Percentiles rank a stretch among this genome's conserved stretches.
phyloP scores from a whole-genome alignment of 2,888 invertebrate species.

The Drosophila cracens region DNA sequence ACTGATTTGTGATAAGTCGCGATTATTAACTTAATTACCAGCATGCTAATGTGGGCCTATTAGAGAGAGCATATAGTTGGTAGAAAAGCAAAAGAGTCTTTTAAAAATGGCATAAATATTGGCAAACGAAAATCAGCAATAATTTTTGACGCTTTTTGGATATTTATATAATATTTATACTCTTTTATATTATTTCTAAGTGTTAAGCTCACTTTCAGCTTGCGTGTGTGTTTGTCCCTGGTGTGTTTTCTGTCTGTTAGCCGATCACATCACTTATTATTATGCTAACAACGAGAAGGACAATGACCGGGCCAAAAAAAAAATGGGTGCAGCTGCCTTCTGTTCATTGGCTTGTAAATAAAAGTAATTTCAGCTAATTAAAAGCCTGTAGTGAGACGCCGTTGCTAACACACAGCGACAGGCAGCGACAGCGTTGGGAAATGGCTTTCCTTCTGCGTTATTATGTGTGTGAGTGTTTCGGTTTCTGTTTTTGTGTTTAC shows the following conservation, averaged over 20 bases:
- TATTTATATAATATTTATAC: background rate
- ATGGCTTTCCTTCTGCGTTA: background rate
- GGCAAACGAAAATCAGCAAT: background rate
- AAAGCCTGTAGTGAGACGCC: constrained; percentile 48
- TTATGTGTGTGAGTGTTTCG: background rate
- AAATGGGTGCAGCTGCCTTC: constrained; percentile 38
- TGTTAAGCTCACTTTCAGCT: background rate
- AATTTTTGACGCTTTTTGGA: fast-evolving
- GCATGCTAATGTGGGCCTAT: background rate
- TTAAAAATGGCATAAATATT: background rate
- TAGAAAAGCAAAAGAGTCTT: background rate
- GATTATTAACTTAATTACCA: constrained; percentile 34
- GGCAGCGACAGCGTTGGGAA: constrained; percentile 11
- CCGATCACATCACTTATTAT: constrained; percentile 1
- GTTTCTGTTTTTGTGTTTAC: constrained; percentile 9
- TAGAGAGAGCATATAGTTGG: background rate
- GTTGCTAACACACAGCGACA: constrained; percentile 34
- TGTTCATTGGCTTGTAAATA: constrained; percentile 64
- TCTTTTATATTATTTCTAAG: background rate
- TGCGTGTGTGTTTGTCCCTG: constrained; percentile 8
- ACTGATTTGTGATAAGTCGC: constrained; percentile 31
- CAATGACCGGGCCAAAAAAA: constrained; percentile 10
- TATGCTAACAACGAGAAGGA: background rate
- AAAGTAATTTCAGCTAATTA: constrained; percentile 78
- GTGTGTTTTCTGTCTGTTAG: background rate